Evolutionary conservation across 2,113 vertebrate species (phyloP).

Genomic region (Eulacestoma nigropectus): DNA sequence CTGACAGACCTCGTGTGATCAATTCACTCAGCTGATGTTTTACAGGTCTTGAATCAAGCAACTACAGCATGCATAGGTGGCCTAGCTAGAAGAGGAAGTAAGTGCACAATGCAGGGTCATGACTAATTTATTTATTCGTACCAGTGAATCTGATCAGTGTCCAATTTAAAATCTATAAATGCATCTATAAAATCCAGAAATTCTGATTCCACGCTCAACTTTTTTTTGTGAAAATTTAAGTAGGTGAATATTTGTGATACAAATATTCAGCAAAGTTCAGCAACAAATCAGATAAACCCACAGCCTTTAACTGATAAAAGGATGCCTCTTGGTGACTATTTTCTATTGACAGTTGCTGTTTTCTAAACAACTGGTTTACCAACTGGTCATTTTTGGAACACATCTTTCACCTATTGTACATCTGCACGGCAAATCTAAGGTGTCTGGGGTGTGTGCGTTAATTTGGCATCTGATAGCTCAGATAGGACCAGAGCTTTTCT

Average conservation of each 20-base stretch:
- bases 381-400: neutral
- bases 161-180: neutral
- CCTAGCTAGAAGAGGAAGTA: neutral
- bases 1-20: neutral
- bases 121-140: neutral
- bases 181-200: neutral
- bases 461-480: neutral
- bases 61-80: neutral
- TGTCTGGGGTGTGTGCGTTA: neutral
- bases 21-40: neutral
- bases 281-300: neutral
- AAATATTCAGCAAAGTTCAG: neutral
- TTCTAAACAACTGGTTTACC: neutral
- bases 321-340: neutral
- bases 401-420: neutral
- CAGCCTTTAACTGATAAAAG: neutral
- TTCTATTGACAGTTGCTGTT: neutral
- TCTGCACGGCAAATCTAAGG: fast-evolving
- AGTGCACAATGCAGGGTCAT: neutral
- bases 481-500: neutral
- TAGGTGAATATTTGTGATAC: neutral
- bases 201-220: neutral
- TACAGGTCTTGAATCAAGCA: neutral
- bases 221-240: neutral
- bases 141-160: neutral